A percentile compares a stretch with the other conserved stretches of the same genome.
Evolutionary conservation across 2,797 vertebrate species (phyloP).

Genomic region (Eurystomus glaucurus): DNA sequence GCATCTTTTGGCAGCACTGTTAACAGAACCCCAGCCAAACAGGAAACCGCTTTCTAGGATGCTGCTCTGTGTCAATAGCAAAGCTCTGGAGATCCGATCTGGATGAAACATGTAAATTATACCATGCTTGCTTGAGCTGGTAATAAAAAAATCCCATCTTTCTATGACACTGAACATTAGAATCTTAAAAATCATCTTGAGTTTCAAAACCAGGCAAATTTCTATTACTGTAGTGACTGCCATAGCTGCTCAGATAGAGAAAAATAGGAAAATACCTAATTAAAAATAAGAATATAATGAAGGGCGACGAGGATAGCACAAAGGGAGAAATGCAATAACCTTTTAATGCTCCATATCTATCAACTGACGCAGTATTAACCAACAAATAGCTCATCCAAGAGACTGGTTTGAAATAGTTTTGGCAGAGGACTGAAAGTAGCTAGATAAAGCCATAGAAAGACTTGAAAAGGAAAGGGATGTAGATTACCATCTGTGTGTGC

Average conservation of each 20-base stretch:
- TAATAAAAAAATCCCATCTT: neutral
- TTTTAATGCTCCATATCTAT: neutral
- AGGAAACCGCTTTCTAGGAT: slow-evolving; percentile 55
- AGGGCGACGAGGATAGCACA: neutral
- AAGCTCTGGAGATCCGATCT: slow-evolving; percentile 9
- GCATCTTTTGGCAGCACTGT: neutral
- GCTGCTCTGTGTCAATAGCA: neutral
- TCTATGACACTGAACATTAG: neutral
- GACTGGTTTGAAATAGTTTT: neutral
- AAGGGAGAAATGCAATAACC: neutral
- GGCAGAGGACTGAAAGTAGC: neutral
- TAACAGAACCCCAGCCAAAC: slow-evolving; percentile 1
- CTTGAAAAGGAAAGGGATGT: neutral
- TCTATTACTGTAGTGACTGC: neutral
- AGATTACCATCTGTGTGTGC: neutral
- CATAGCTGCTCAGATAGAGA: neutral
- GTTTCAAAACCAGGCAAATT: neutral
- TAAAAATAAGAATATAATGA: neutral
- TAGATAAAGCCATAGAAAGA: neutral
- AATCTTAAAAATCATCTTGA: neutral
- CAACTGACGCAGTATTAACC: neutral
- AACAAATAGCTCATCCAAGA: neutral
- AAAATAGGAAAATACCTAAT: neutral
- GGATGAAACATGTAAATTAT: slow-evolving; percentile 6
- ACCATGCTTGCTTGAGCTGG: neutral